Evolutionary conservation across 2,113 vertebrate species (phyloP).

Genomic region (Hippocampus barbouri): DNA sequence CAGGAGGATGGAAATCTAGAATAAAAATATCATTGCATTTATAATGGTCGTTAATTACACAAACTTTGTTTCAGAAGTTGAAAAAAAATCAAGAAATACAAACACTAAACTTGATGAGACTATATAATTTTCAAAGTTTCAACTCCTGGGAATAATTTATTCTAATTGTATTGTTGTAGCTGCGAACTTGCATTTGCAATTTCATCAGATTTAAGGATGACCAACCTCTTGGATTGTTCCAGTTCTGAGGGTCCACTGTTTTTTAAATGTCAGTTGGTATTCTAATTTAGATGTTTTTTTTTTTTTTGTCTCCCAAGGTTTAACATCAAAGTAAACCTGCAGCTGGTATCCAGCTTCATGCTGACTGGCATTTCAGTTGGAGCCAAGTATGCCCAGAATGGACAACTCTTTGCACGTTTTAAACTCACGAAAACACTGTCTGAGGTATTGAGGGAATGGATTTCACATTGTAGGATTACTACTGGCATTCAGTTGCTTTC

Average conservation of each 20-base stretch:
- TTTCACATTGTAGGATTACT: background rate
- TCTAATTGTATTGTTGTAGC: no score
- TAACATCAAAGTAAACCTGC: conserved; percentile 98
- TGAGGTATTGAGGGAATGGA: conserved; percentile 63
- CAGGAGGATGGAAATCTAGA: no score
- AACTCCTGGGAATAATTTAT: no score
- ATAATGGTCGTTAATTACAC: no score
- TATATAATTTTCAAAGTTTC: no score
- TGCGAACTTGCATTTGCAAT: no score
- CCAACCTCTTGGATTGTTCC: background rate
- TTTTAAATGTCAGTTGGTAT: background rate
- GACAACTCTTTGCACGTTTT: conserved; percentile 96
- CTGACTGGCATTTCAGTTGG: conserved; percentile 96
- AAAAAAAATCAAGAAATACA: no score
- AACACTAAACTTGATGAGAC: no score
- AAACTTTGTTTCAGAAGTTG: no score
- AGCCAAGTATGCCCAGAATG: conserved; percentile 96
- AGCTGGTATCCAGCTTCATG: conserved; percentile 98
- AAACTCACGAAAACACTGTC: conserved; percentile 97
- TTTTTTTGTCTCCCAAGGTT: conserved; percentile 74
- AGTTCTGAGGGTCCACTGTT: background rate
- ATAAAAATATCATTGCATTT: no score
- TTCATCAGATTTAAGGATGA: no score
- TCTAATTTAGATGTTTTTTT: background rate
- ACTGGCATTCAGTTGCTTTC: background rate